Percentiles rank a stretch among this genome's conserved stretches.
phyloP scores from a whole-genome alignment of 2,888 invertebrate species.

The Drosophila anceps region DNA sequence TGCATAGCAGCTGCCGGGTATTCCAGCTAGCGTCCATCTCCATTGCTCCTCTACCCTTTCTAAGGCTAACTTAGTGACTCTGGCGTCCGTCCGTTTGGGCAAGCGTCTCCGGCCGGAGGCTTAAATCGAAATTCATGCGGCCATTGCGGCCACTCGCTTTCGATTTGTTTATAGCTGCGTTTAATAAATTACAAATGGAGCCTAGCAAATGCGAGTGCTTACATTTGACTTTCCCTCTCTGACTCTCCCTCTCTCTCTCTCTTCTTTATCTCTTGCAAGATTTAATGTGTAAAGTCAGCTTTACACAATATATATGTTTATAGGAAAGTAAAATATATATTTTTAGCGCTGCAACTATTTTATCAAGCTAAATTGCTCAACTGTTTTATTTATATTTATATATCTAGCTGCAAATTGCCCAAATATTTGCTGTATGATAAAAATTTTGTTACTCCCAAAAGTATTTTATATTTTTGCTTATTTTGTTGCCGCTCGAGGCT shows the following conservation, averaged over 20 bases:
- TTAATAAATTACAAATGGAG: constrained; percentile 73
- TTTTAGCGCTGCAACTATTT: not conserved
- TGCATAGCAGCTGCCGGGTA: constrained; percentile 32
- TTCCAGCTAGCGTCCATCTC: not conserved
- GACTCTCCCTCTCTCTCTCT: not conserved
- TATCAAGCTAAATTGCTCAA: not conserved
- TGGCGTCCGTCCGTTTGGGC: constrained; percentile 2
- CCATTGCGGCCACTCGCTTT: constrained; percentile 63
- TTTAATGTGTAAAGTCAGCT: constrained; percentile 12
- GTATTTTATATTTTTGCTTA: not conserved
- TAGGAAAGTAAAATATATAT: not conserved
- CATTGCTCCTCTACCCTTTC: not conserved
- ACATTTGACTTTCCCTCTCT: not conserved
- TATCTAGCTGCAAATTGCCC: not conserved
- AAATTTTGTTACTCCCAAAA: constrained; percentile 2
- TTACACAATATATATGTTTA: not conserved
- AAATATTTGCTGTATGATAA: not conserved
- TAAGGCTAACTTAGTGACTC: constrained; percentile 68
- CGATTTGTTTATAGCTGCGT: constrained; percentile 74
- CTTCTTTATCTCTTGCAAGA: not conserved
- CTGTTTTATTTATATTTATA: not conserved
- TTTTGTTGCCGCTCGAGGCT: not conserved
- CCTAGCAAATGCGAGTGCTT: constrained; percentile 46
- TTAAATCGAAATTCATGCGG: constrained; percentile 74
- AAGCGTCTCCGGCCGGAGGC: constrained; percentile 25